Percentiles rank a stretch among this genome's conserved stretches.
Conservation (phyloP, 1,140 invertebrate genomes). For the Aphelenchoides besseyi region DNA sequence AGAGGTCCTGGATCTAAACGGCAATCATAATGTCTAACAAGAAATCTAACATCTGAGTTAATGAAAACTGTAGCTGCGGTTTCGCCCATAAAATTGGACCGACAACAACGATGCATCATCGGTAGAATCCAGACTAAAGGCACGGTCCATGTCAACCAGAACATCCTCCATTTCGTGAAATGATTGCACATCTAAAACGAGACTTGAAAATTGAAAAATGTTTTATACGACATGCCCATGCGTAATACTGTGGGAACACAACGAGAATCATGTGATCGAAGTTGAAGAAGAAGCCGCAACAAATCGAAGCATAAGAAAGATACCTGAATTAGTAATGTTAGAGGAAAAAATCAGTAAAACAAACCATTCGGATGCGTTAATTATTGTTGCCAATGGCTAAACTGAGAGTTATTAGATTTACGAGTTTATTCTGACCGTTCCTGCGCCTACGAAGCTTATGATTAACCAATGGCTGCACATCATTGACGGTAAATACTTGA, state of each 20-base stretch:
- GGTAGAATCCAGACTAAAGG: constrained; percentile 28
- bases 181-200: constrained; percentile 23
- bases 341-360: neutral
- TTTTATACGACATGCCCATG: constrained; percentile 1
- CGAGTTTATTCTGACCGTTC: too few relatives aligned
- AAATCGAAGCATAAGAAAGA: constrained; percentile 23
- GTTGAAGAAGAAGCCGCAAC: constrained; percentile 23
- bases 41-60: constrained; percentile 19
- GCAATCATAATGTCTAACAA: neutral
- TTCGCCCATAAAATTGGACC: constrained; percentile 12
- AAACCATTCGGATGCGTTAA: constrained; percentile 3
- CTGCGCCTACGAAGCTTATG: neutral
- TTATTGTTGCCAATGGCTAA: neutral
- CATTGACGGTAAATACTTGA: neutral
- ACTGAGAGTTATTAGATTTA: too few relatives aligned
- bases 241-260: constrained; percentile 24
- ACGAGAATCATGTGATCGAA: constrained; percentile 18
- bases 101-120: constrained; percentile 21
- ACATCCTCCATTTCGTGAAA: neutral
- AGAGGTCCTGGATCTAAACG: constrained; percentile 22
- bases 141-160: constrained; percentile 19
- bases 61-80: constrained; percentile 14
- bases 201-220: neutral
- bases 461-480: neutral
- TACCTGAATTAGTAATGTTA: constrained; percentile 4